Percentiles rank a stretch among this genome's conserved stretches.
These are phyloP conservation scores for Bathynomus jamesi DNA, from an alignment of 1,140 invertebrate species.

Conservation along the genomic window DNA sequence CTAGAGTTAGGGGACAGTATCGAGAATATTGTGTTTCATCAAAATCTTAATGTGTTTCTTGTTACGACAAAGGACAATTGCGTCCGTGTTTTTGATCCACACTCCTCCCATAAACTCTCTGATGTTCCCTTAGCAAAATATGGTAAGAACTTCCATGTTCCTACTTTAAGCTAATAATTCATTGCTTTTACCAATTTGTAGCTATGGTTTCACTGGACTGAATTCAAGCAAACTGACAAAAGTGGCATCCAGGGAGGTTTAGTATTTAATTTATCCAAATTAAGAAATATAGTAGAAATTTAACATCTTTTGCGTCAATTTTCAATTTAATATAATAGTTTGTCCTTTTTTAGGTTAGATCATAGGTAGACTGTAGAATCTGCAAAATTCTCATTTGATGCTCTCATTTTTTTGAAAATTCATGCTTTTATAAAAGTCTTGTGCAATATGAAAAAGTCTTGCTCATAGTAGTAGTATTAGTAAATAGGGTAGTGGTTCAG, in stretches of 20 bases:
- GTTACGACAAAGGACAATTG: conserved; percentile 16
- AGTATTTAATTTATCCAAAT: not conserved
- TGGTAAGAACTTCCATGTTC: not conserved
- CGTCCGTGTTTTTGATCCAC: conserved; percentile 20
- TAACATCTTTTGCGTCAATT: too few relatives aligned
- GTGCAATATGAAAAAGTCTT: too few relatives aligned
- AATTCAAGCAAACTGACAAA: not conserved
- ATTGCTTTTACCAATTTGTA: not conserved
- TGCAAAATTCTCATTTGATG: too few relatives aligned
- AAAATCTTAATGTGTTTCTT: conserved; percentile 19
- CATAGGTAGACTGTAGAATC: too few relatives aligned
- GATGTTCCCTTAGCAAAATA: conserved; percentile 7
- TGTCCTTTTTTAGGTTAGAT: too few relatives aligned
- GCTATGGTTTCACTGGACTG: not conserved
- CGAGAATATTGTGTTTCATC: conserved; percentile 20
- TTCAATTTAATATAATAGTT: too few relatives aligned
- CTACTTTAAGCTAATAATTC: not conserved
- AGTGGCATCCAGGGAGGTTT: not conserved
- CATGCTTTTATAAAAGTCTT: too few relatives aligned
- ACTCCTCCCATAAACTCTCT: conserved; percentile 8
- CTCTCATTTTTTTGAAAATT: too few relatives aligned
- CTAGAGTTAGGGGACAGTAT: conserved; percentile 17
- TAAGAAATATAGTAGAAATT: not conserved
- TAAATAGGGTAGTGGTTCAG: too few relatives aligned
- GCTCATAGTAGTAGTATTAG: too few relatives aligned